These are phyloP conservation scores for Operophtera brumata DNA, from an alignment of 2,888 invertebrate species.

Conservation along the genomic window DNA sequence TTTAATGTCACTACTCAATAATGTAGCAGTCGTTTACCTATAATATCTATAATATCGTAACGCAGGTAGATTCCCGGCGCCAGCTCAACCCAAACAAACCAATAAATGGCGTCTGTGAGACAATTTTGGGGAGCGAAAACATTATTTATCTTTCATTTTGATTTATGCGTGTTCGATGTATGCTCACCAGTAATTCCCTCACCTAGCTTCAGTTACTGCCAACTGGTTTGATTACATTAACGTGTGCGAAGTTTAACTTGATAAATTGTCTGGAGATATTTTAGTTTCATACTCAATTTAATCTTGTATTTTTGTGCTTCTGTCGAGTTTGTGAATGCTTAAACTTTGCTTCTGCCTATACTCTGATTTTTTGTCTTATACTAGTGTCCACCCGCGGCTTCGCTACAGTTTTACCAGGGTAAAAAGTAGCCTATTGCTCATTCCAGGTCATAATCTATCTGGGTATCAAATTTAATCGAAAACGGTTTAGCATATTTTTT, in stretches of 20 bases:
- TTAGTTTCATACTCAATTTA: conserved; percentile 3
- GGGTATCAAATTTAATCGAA: too few relatives aligned
- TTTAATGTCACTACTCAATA: conserved; percentile 51
- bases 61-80: conserved; percentile 59
- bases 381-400: too few relatives aligned
- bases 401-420: too few relatives aligned
- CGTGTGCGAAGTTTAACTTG: conserved; percentile 15
- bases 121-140: conserved; percentile 55
- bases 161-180: conserved; percentile 41
- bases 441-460: too few relatives aligned
- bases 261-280: conserved; percentile 12
- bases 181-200: conserved; percentile 40
- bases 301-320: conserved; percentile 11
- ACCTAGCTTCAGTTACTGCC: conserved; percentile 25
- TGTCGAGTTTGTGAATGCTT: neutral
- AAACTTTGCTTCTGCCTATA: too few relatives aligned
- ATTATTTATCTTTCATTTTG: conserved; percentile 65
- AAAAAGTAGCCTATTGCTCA: too few relatives aligned
- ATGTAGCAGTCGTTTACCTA: conserved; percentile 44
- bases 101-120: conserved; percentile 64
- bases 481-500: too few relatives aligned
- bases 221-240: conserved; percentile 17
- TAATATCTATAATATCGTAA: conserved; percentile 39
- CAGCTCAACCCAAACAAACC: conserved; percentile 65
- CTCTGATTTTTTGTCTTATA: too few relatives aligned